Evolutionary conservation across 1,140 invertebrate genomes (phyloP).

Genomic region (Papilio aristodemus): DNA sequence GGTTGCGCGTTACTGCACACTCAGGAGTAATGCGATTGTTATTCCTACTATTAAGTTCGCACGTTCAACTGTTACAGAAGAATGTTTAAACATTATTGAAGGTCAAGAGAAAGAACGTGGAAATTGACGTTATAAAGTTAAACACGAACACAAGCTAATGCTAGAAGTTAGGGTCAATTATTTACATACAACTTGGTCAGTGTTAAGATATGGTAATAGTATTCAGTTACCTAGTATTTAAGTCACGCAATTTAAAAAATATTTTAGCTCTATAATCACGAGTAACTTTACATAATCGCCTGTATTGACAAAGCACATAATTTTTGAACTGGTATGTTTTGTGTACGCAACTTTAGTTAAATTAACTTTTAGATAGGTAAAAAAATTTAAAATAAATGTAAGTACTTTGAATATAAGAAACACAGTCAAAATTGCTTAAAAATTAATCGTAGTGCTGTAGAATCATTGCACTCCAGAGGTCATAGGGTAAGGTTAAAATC

Average conservation of each 20-base stretch:
- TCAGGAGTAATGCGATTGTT: conserved; percentile 39
- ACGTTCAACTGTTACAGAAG: conserved; percentile 35
- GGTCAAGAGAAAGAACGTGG: conserved; percentile 30
- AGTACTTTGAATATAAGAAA: background rate
- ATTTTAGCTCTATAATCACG: background rate
- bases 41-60: conserved; percentile 40
- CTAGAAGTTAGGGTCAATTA: conserved; percentile 4
- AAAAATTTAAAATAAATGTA: background rate
- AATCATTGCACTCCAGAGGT: conserved; percentile 75
- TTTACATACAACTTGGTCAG: conserved; percentile 2
- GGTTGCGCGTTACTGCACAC: conserved; percentile 42
- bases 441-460: conserved; percentile 50
- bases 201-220: conserved; percentile 3
- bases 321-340: background rate
- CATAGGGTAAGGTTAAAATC: conserved; percentile 77
- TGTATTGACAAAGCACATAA: background rate
- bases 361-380: background rate
- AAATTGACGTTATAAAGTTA: conserved; percentile 6
- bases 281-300: background rate
- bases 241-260: background rate
- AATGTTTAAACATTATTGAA: conserved; percentile 33
- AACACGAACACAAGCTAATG: conserved; percentile 21
- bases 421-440: conserved; percentile 16
- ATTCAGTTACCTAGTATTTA: background rate
- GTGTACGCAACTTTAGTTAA: background rate